phyloP scores from a whole-genome alignment of 2,113 vertebrate genomes.

The Chunga burmeisteri region DNA sequence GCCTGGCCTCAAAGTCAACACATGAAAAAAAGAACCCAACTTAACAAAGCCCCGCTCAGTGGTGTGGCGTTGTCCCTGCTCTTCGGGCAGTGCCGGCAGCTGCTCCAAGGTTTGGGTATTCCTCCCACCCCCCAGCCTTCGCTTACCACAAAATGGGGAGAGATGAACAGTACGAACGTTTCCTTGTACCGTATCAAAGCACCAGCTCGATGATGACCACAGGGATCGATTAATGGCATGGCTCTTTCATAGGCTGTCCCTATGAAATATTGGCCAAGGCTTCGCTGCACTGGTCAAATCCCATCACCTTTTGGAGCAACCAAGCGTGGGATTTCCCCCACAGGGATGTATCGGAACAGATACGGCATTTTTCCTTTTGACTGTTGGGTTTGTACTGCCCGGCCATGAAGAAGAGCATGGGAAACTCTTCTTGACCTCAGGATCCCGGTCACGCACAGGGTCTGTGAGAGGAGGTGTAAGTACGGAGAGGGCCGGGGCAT shows the following conservation, averaged over 20 bases:
- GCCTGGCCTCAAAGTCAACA: constrained; percentile 18
- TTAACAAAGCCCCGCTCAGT: neutral
- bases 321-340: rapidly evolving
- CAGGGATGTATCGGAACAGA: neutral
- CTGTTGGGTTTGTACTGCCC: neutral
- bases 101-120: neutral
- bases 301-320: neutral
- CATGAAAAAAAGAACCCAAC: neutral
- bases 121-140: neutral
- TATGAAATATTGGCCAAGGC: neutral
- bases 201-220: neutral
- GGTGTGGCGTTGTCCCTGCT: neutral
- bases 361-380: neutral
- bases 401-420: neutral
- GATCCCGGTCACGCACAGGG: neutral
- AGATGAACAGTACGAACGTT: neutral
- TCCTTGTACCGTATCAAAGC: neutral
- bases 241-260: neutral
- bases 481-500: rapidly evolving
- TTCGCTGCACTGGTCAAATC: neutral
- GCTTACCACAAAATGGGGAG: rapidly evolving
- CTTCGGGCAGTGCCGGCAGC: neutral
- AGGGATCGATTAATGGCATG: rapidly evolving
- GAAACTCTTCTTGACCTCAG: neutral
- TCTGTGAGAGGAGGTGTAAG: neutral